phyloP scores from a whole-genome alignment of 2,113 vertebrate genomes.

The Lucifuga dentata region DNA sequence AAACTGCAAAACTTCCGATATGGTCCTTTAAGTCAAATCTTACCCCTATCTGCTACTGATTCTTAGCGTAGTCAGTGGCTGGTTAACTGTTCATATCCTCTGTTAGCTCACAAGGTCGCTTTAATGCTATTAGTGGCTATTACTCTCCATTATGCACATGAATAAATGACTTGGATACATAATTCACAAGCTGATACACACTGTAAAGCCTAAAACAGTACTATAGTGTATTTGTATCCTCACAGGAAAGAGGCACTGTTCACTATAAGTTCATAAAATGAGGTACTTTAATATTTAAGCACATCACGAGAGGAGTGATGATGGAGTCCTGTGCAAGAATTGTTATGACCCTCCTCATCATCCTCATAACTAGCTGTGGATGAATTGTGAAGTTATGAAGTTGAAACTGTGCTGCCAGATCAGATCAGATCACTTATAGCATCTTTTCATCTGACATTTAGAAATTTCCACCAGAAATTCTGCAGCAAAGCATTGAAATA shows the following conservation, averaged over 20 bases:
- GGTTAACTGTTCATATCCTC: neutral
- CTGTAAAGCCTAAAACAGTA: neutral
- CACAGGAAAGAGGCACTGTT: slow-evolving; percentile 4
- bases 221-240: neutral
- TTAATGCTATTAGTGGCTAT: neutral
- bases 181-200: slow-evolving; percentile 14
- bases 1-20: too few relatives aligned
- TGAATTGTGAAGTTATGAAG: neutral
- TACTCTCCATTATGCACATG: slow-evolving; percentile 10
- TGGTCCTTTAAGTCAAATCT: too few relatives aligned
- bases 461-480: too few relatives aligned
- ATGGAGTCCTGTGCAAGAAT: neutral
- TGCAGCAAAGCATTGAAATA: too few relatives aligned
- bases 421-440: too few relatives aligned
- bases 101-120: neutral
- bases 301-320: neutral
- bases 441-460: too few relatives aligned
- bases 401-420: neutral
- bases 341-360: neutral
- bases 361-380: neutral
- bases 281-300: neutral
- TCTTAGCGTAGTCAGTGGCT: too few relatives aligned
- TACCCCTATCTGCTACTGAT: too few relatives aligned
- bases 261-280: slow-evolving; percentile 6
- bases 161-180: slow-evolving; percentile 39